Conservation (phyloP, 92 coral and sea anemone species). For the Anthopleura xanthogrammica region DNA sequence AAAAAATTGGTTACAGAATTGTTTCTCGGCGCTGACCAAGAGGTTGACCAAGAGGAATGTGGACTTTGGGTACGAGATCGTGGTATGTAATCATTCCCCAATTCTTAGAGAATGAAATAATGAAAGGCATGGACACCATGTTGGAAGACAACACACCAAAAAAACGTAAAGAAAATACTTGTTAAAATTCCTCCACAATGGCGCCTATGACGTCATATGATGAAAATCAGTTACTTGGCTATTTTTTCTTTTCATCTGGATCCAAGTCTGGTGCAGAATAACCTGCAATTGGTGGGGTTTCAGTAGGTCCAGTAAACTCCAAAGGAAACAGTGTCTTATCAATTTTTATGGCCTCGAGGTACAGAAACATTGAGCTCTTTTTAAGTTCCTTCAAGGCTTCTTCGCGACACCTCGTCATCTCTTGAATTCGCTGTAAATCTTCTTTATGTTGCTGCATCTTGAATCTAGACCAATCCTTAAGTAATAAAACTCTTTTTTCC, state of each 20-base stretch:
- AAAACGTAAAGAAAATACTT: no score
- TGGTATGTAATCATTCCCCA: no score
- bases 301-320: constrained; percentile 88
- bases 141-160: no score
- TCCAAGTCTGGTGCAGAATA: constrained; percentile 92
- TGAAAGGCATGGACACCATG: no score
- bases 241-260: constrained; percentile 37
- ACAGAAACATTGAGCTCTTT: constrained; percentile 75
- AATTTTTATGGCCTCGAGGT: constrained; percentile 81
- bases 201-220: not conserved
- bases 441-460: constrained; percentile 92
- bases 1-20: no score
- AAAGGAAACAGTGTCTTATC: constrained; percentile 81
- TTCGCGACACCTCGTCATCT: constrained; percentile 79
- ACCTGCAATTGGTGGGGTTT: constrained; percentile 86
- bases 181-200: no score
- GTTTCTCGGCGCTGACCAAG: no score
- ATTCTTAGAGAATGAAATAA: no score
- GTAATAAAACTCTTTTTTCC: constrained; percentile 70
- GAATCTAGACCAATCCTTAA: constrained; percentile 93
- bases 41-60: no score
- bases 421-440: constrained; percentile 84
- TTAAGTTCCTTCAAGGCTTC: constrained; percentile 87
- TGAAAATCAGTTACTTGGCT: not conserved
- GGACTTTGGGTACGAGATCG: no score